Evolutionary conservation across 2,888 invertebrate species (phyloP).

Genomic region (Adela reaumurella): DNA sequence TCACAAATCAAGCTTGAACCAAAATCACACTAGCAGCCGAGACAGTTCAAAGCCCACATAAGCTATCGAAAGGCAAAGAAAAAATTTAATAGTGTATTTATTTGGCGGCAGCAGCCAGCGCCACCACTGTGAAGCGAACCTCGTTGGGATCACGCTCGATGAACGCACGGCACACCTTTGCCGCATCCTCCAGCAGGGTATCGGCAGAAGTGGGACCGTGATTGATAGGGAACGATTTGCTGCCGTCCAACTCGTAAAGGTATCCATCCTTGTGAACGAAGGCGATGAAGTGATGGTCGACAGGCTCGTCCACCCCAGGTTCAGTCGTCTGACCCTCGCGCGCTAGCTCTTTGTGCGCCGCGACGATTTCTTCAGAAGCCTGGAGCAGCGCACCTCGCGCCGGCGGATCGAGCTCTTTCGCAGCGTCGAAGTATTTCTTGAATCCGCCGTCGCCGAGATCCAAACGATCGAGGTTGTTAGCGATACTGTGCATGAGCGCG

Average conservation of each 20-base stretch:
- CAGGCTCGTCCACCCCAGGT: slow-evolving; percentile 60
- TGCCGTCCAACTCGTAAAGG: slow-evolving; percentile 76
- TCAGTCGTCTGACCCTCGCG: slow-evolving; percentile 77
- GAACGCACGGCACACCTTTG: slow-evolving; percentile 76
- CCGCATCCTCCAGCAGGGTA: slow-evolving; percentile 76
- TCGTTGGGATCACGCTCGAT: slow-evolving; percentile 83
- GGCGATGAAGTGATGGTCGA: slow-evolving; percentile 85
- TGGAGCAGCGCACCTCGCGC: slow-evolving; percentile 74
- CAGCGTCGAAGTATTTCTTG: slow-evolving; percentile 71
- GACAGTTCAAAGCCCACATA: neutral
- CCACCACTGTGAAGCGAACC: slow-evolving; percentile 83
- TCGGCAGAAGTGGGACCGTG: slow-evolving; percentile 75
- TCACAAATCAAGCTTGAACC: no score
- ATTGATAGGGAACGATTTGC: slow-evolving; percentile 66
- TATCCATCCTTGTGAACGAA: slow-evolving; percentile 75
- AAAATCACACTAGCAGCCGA: no score
- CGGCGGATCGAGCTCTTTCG: slow-evolving; percentile 62
- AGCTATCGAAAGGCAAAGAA: neutral
- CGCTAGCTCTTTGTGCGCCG: slow-evolving; percentile 77
- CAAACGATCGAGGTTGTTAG: slow-evolving; percentile 79
- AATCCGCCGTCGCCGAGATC: slow-evolving; percentile 66
- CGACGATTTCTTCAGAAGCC: slow-evolving; percentile 65
- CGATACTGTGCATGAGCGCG: slow-evolving; percentile 89
- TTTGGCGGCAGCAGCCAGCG: slow-evolving; percentile 60
- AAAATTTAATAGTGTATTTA: slow-evolving; percentile 16